Base-by-base conservation (phyloP, 2,797 vertebrate genomes). In the Geotrypetes seraphini region DNA sequence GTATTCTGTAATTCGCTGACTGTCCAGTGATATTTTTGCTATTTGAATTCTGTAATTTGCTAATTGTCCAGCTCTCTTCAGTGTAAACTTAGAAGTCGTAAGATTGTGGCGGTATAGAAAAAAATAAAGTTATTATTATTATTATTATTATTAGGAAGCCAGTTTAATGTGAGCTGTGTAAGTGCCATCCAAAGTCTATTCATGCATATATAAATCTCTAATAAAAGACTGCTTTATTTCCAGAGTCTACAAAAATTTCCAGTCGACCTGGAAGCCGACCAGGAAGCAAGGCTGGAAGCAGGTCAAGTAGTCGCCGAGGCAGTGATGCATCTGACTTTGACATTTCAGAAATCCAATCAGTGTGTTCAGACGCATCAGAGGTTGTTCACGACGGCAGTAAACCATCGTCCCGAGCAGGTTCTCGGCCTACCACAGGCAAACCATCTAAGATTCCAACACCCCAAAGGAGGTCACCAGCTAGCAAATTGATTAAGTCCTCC, bases 291-390 rank as follows among this genome's bases (percentile, higher is more conserved):
- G 90, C 95, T 0, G 93, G 95, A 12, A 99, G 95, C 43, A 76
- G 94, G 52, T 89, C 91, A 18, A 97, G 96, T 66, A 99, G 96
- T 55, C 90, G 92, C 33, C 76, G 96, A 29, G 95, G 94, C 39
- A 98, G 94, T 2, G 96, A 99, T 0, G 96, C 94, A 0, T 99
- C 96, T 2, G 95, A 99, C 78, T 97, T 98, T 48, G 96, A 99
- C 78, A 98, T 99, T 75, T 99, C 94, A 2, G 96, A 99, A 68
- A 98, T 98, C 70, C 91, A 92, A 63, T 99, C 95, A 1, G 89
- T 93, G 25, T 97, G 88, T 66, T 97, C 94, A 3, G 95, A 99
- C 6, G 38, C 66, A 60, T 89, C 86, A 2, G 95, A 98, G 69
- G 84, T 78, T 6, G 84, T 81, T 11, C 86, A 83, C 7, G 86